Base-by-base conservation (phyloP, 2,888 invertebrate genomes). In the Microctonus brassicae region DNA sequence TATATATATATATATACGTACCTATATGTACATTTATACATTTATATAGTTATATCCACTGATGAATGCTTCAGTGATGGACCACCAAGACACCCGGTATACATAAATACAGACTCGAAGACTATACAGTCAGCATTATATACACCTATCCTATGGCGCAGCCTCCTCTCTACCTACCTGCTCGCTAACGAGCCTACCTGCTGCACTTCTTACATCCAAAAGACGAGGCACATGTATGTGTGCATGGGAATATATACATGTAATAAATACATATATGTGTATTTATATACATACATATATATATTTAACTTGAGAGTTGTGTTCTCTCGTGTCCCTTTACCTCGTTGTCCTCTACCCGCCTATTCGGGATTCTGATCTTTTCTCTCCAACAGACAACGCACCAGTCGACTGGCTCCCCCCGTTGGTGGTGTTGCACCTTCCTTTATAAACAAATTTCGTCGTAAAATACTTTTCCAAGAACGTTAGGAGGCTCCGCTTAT, bases 111-210 rank as follows among this genome's bases (percentile, higher is more conserved):
- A 60, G 80, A 81, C 80, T 77, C 80, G 80, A 76, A 61, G 82
- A 80, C 81, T 29, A 83, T 29, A 83, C 83, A 82, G 83, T 83
- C 81, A 82, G 71, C 70, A 75, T 72, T 69, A 73, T 73, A 60
- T 65, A 70, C 71, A 75, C 72, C 72, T 73, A 77, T 69, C 73
- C 73, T 70, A 75, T 63, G 63, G 71, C 75, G 69, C 73, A 70
- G 70, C 63, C 73, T 75, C 75, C 80, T 81, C 77, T 79, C 82
- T 81, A 79, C 82, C 84, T 86, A 85, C 86, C 86, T 85, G 84
- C 81, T 82, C 81, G 84, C 84, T 85, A 86, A 86, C 85, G 83
- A 86, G 85, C 84, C 85, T 86, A 86, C 86, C 84, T 85, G 85
- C 86, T 84, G 84, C 83, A 85, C 84, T 86, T 85, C 84, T 86